phyloP scores from a whole-genome alignment of 2,113 vertebrate genomes.

The crab-eating macaque (Macaca fascicularis) region T2T-MFA8v1.1 NC_088390.1:368001-368500 shows the following conservation, averaged over 20 bases:
- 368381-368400: not conserved
- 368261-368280: not conserved
- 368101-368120: not conserved
- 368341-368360: not conserved
- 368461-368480: accelerated
- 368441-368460: not conserved
- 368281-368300: conserved; percentile 25
- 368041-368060: not conserved
- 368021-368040: not conserved
- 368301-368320: not conserved
- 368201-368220: not conserved
- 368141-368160: conserved; percentile 11
- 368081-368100: not conserved
- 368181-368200: not conserved
- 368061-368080: not conserved
- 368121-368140: not conserved
- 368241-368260: not conserved
- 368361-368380: not conserved
- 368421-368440: not conserved
- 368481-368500: not conserved
- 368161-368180: not conserved
- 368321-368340: not conserved
- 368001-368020: not conserved
- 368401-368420: accelerated
- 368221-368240: accelerated